Percentiles rank a stretch among this genome's conserved stretches.
phyloP scores from a whole-genome alignment of 2,888 invertebrate species.

The Xestia xanthographa region DNA sequence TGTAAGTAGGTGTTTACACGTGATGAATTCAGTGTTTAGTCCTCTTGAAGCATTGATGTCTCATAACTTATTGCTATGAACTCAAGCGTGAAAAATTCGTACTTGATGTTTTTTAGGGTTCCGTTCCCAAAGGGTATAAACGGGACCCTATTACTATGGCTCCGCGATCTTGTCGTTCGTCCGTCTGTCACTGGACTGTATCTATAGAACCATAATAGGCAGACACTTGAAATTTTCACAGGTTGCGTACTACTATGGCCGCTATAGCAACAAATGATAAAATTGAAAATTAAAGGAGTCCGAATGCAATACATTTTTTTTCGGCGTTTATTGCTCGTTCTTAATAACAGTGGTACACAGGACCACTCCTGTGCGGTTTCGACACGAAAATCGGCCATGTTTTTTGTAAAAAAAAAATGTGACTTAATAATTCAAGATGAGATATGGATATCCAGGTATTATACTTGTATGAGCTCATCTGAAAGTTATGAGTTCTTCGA shows the following conservation, averaged over 20 bases:
- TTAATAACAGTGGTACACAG: not conserved
- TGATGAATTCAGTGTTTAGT: constrained; percentile 42
- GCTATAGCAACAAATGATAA: not conserved
- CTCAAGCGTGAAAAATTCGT: constrained; percentile 8
- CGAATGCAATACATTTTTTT: not conserved
- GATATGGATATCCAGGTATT: constrained; percentile 1
- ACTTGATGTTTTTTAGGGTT: constrained; percentile 4
- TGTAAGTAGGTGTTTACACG: constrained; percentile 33
- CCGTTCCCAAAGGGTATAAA: not conserved
- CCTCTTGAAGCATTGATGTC: constrained; percentile 28
- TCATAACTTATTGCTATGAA: constrained; percentile 18
- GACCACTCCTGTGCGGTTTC: not conserved
- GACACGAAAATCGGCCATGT: not conserved
- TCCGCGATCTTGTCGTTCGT: not conserved
- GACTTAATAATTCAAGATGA: constrained; percentile 21
- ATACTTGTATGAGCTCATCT: constrained; percentile 9
- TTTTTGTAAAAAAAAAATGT: constrained; percentile 5
- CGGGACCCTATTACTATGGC: not conserved
- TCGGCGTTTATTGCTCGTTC: not conserved
- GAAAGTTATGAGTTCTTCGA: constrained; percentile 14
- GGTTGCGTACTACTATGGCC: not conserved
- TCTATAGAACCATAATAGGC: not conserved
- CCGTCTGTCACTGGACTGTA: not conserved
- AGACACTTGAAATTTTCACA: not conserved
- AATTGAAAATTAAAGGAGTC: not conserved